phyloP scores from a whole-genome alignment of 2,888 invertebrate genomes.

The Sipha maydis region DNA sequence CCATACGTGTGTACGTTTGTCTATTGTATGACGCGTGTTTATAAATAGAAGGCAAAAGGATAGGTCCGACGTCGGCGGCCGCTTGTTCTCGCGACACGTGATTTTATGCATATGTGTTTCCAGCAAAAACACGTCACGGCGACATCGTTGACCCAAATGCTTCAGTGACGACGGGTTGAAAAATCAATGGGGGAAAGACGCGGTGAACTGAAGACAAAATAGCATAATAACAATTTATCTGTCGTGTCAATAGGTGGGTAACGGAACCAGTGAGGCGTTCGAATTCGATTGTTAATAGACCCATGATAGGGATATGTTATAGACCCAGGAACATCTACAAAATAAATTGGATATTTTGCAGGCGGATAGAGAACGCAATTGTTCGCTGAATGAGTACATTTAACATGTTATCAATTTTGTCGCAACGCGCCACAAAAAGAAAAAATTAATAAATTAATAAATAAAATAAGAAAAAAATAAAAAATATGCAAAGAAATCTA shows the following conservation, averaged over 20 bases:
- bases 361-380: neutral
- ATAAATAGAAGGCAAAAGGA: conserved; percentile 21
- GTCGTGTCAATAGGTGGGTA: no score
- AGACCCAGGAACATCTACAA: neutral
- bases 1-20: neutral
- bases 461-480: neutral
- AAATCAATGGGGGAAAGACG: neutral
- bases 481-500: neutral
- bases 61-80: neutral
- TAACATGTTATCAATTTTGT: neutral
- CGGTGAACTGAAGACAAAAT: neutral
- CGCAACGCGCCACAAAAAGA: no score
- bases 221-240: no score
- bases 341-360: neutral
- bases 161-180: neutral
- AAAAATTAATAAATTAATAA: no score
- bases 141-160: neutral
- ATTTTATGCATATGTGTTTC: neutral
- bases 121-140: neutral
- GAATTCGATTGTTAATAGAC: neutral
- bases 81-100: neutral
- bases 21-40: conserved; percentile 28
- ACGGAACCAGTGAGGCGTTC: no score
- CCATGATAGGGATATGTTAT: neutral
- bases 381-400: neutral